Base-by-base conservation (phyloP, 1,140 invertebrate species). In the Achatina immaculata region DNA sequence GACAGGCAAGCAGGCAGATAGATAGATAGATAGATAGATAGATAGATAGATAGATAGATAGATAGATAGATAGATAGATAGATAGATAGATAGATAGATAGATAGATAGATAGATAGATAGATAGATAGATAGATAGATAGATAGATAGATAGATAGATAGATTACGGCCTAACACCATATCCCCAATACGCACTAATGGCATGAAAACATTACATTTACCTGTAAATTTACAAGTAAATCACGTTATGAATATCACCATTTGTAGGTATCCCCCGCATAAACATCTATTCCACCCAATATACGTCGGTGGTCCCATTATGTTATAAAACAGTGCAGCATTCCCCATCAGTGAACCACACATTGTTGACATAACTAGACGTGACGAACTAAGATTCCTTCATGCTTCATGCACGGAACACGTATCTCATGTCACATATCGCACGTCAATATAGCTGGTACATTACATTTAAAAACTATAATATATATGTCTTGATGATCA, bases 21-120 rank as follows among this genome's bases (percentile, higher is more conserved):
- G 62, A 65, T 65, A 65, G 62, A 65, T 65, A 65, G 62, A 65
- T 65, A 65, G 62, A 65, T 65, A 65, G 62, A 65, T 65, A 65
- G 62, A 65, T 65, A 65, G 62, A 65, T 65, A 65, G 62, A 65
- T 65, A 65, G 62, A 65, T 14, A 11, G 62, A 65, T 65, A 65
- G 62, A 65, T 65, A 65, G 62, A 65, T 65, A 65, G 62, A 65
- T 65, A 65, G 62, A 65, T 65, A 65, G 62, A 65, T 65, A 65
- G 62, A 65, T 65, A 65, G 24, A 28, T 24, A 65, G 62, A 34
- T 28, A 28, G 62, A 28, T 65, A 28, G 31, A 28, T 65, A 24
- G 24, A 28, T 24, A 65, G 62, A 65, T 28, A 65, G 31, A 65
- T 28, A 65, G 62, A 65, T 65, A 65, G 62, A 65, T 65, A 65